These are phyloP conservation scores for Dysdera silvatica DNA, from an alignment of 1,140 invertebrate genomes.

Conservation along the genomic window DNA sequence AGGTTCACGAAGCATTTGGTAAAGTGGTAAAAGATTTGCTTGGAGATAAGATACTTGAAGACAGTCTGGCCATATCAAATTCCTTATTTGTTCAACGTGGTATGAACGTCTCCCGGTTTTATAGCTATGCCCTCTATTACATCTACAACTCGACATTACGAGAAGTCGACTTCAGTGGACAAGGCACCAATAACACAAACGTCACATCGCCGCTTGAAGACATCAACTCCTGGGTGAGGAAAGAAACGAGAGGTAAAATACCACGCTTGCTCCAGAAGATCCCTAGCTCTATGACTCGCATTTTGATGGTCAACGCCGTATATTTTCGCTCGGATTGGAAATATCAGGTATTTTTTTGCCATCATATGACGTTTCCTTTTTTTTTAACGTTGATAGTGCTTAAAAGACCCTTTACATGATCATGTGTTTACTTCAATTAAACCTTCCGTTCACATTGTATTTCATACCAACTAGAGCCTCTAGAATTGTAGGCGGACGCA, in stretches of 20 bases:
- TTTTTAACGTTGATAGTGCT: too few relatives aligned
- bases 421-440: too few relatives aligned
- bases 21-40: slow-evolving; percentile 27
- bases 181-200: too few relatives aligned
- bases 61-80: slow-evolving; percentile 30
- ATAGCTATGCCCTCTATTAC: slow-evolving; percentile 22
- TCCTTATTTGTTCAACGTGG: slow-evolving; percentile 30
- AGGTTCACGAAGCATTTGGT: slow-evolving; percentile 32
- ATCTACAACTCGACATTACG: slow-evolving; percentile 51
- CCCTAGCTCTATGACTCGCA: slow-evolving; percentile 29
- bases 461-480: too few relatives aligned
- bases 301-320: slow-evolving; percentile 61
- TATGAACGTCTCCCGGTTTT: slow-evolving; percentile 17
- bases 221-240: slow-evolving; percentile 65
- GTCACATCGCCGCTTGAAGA: slow-evolving; percentile 45
- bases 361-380: too few relatives aligned
- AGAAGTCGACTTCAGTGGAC: slow-evolving; percentile 55
- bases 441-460: too few relatives aligned
- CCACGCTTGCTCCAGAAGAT: slow-evolving; percentile 47
- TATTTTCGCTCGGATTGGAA: slow-evolving; percentile 73
- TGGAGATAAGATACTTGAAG: slow-evolving; percentile 12
- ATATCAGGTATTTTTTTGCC: slow-evolving; percentile 36
- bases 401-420: too few relatives aligned
- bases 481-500: too few relatives aligned
- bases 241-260: slow-evolving; percentile 60